These are phyloP conservation scores for Ladona fulva DNA, from an alignment of 1,140 invertebrate species.

Conservation along the genomic window DNA sequence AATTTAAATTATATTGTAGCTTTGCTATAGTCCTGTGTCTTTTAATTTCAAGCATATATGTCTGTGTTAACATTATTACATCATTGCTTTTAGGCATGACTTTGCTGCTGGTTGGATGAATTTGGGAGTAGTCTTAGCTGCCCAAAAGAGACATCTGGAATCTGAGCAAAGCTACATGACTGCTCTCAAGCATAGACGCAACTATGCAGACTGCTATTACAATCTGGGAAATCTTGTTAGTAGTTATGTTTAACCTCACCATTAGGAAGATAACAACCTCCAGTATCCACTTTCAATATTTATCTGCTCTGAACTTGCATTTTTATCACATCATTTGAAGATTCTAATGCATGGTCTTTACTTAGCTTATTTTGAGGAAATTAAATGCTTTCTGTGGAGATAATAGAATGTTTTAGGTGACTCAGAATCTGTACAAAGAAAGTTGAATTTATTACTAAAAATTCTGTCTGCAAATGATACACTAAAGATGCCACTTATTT, in stretches of 20 bases:
- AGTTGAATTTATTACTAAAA: no score
- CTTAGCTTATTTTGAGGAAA: no score
- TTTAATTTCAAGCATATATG: neutral
- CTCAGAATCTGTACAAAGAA: no score
- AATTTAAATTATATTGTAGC: neutral
- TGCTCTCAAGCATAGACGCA: slow-evolving; percentile 62
- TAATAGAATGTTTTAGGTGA: no score
- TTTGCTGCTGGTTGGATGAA: slow-evolving; percentile 99
- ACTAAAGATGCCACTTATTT: no score
- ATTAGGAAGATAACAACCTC: no score
- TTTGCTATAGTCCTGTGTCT: neutral
- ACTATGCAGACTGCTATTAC: slow-evolving; percentile 88
- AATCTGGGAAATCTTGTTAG: slow-evolving; percentile 87
- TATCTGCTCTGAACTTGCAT: no score
- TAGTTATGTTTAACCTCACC: slow-evolving; percentile 19
- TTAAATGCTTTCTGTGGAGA: no score
- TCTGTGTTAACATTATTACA: neutral
- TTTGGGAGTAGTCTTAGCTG: slow-evolving; percentile 80
- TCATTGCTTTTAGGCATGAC: slow-evolving; percentile 49
- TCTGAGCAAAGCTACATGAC: slow-evolving; percentile 70
- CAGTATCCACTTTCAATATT: no score
- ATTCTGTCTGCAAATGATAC: no score
- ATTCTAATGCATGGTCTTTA: no score
- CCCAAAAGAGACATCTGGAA: slow-evolving; percentile 56
- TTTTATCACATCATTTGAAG: no score